Evolutionary conservation across 2,797 vertebrate genomes (phyloP), one percentile per base, ranked within the genome.

Genomic region (Sebastes flavidus): DNA sequence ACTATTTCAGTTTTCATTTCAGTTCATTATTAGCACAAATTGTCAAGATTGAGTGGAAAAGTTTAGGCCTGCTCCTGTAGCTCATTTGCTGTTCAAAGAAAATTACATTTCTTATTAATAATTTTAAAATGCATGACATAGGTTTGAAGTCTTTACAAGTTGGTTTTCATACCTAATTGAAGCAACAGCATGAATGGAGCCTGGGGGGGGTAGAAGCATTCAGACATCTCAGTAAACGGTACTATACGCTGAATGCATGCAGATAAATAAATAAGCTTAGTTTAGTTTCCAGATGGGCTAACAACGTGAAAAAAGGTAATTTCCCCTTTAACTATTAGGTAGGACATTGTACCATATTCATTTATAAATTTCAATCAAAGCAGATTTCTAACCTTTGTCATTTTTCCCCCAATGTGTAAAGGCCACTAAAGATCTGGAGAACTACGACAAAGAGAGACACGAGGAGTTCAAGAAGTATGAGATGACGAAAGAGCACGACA

Each of bases 401-500:
- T 30, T 60, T 32, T 60, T 65, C 75, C 38, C 6, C 2, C 22
- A 9, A 14, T 67, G 1, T 54, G 38, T 70, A 6, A 72, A 99
- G 99, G 98, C 99, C 42, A 99, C 98, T 52, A 97, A 91, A 58
- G 98, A 99, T 87, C 94, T 99, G 91, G 99, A 99, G 92, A 97
- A 99, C 83, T 99, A 95, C 49, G 98, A 99, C 92, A 98, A 97
- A 88, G 97, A 98, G 49, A 95, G 96, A 11, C 99, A 99, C 13
- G 98, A 99, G 78, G 97, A 99, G 87, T 99, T 99, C 89, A 99
- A 99, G 93, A 96, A 84, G 75, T 99, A 99, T 0, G 98, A 99
- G 88, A 99, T 99, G 99, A 97, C 97, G 96, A 99, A 99, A 90
- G 99, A 99, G 83, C 98, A 99, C 0, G 98, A 99, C 83, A 95